Conservation (phyloP, 2,113 vertebrate species). For the Rhynchomys soricoides region DNA sequence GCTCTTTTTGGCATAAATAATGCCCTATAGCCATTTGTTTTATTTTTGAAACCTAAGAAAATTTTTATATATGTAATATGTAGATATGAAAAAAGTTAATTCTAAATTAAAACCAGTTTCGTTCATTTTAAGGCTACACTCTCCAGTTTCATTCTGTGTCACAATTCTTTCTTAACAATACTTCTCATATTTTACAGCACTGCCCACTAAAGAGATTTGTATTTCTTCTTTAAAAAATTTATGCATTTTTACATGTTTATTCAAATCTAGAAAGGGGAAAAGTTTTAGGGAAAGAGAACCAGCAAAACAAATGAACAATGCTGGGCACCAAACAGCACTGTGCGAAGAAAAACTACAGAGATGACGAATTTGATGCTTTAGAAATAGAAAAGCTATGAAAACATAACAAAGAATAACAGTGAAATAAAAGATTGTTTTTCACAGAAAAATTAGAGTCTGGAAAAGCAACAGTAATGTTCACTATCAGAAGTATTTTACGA, state of each 20-base stretch:
- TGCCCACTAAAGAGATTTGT: conserved; percentile 57
- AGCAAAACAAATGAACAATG: conserved; percentile 59
- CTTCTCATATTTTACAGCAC: conserved; percentile 43
- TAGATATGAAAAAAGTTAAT: conserved; percentile 41
- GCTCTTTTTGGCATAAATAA: conserved; percentile 45
- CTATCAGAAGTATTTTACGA: conserved; percentile 29
- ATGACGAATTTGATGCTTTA: conserved; percentile 59
- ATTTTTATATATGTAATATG: conserved; percentile 31
- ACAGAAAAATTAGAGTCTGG: neutral
- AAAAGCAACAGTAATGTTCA: neutral
- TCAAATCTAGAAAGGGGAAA: conserved; percentile 42
- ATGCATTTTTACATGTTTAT: conserved; percentile 66
- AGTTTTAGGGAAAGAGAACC: conserved; percentile 32
- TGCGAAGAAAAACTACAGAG: conserved; percentile 40
- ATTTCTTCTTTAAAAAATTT: conserved; percentile 69
- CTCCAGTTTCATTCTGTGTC: conserved; percentile 31
- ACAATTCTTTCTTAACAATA: conserved; percentile 17
- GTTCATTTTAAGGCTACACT: neutral
- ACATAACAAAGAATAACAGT: neutral
- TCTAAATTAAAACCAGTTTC: conserved; percentile 56
- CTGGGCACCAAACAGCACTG: conserved; percentile 47
- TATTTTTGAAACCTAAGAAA: conserved; percentile 51
- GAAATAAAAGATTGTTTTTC: neutral
- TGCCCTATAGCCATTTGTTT: conserved; percentile 30
- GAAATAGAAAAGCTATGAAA: neutral